phyloP scores from a whole-genome alignment of 2,888 invertebrate genomes.

The Sphaerolaimus hirsutus region DNA sequence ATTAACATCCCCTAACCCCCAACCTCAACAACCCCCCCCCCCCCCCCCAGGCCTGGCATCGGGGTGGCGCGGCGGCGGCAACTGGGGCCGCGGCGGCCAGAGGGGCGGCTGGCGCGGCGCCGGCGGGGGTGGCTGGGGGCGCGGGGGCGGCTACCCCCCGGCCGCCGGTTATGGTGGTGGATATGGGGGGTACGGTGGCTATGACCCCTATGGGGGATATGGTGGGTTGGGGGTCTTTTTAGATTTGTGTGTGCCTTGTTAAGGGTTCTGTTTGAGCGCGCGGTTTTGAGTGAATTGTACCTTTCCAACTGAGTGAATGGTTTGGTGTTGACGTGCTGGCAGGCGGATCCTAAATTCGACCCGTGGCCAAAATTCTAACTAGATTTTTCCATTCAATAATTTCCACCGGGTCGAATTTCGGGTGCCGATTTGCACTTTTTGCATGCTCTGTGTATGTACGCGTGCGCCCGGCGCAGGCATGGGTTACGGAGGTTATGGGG shows the following conservation, averaged over 20 bases:
- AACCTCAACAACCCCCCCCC: neutral
- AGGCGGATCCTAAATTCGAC: neutral
- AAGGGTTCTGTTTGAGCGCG: no score
- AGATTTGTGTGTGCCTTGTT: neutral
- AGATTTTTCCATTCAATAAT: no score
- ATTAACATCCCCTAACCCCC: neutral
- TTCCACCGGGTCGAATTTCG: no score
- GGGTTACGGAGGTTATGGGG: no score
- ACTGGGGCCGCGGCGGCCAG: neutral
- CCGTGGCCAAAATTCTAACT: no score
- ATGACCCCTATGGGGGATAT: neutral
- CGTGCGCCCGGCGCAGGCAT: no score
- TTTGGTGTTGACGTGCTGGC: neutral
- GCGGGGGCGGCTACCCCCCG: neutral
- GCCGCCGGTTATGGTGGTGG: neutral
- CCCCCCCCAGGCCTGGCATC: neutral
- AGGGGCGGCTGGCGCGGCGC: constrained; percentile 1
- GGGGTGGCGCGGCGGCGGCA: neutral
- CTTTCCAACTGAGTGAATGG: no score
- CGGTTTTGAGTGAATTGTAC: no score
- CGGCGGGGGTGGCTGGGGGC: neutral
- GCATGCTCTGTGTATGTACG: no score
- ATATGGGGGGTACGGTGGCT: neutral
- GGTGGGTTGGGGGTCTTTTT: neutral
- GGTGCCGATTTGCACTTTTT: no score